phyloP scores from a whole-genome alignment of 2,888 invertebrate species.

The Plebejus melissa region DNA sequence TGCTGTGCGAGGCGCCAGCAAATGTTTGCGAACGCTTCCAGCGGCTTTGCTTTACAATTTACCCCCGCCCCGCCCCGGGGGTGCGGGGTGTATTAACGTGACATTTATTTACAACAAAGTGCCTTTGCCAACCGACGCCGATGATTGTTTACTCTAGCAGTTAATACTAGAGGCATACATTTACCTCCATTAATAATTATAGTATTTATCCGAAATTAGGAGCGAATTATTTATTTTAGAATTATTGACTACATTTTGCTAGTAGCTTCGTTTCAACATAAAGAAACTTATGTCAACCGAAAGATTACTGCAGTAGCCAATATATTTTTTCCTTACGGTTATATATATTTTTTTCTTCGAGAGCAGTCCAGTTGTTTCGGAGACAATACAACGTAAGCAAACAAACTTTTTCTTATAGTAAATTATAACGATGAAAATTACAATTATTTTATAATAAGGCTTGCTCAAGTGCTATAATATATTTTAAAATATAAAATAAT shows the following conservation, averaged over 20 bases:
- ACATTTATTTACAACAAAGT: constrained; percentile 22
- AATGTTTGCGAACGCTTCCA: constrained; percentile 61
- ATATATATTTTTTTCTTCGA: no score
- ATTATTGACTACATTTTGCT: no score
- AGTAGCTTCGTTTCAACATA: no score
- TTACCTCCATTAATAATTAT: not conserved
- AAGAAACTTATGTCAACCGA: no score
- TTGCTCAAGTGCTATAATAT: not conserved
- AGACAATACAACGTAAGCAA: no score
- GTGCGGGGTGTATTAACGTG: constrained; percentile 12
- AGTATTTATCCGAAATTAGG: not conserved
- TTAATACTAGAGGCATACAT: not conserved
- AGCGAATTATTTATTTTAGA: not conserved
- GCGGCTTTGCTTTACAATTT: constrained; percentile 56
- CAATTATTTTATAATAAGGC: no score
- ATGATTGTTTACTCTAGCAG: not conserved
- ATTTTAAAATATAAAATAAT: not conserved
- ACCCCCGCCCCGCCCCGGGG: not conserved
- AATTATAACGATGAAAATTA: no score
- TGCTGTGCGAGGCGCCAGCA: constrained; percentile 56
- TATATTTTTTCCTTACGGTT: no score
- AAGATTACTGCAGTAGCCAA: no score
- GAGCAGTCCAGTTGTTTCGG: no score
- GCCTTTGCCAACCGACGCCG: not conserved
- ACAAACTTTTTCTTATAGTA: no score